Base-by-base conservation (phyloP, 1,140 invertebrate species). In the Odontomachus brunneus region DNA sequence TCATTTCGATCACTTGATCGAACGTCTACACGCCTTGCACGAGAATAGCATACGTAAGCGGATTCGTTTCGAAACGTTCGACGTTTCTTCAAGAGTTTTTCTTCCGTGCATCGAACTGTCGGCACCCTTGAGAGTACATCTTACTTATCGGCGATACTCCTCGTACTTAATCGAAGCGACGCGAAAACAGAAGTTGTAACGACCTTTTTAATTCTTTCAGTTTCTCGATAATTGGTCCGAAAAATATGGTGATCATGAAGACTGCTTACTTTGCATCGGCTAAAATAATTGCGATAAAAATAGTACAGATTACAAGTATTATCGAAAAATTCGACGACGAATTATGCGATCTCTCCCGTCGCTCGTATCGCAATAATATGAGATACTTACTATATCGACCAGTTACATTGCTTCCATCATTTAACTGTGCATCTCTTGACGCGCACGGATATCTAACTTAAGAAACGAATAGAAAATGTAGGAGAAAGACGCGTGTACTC, bases 1-100 rank as follows among this genome's bases (percentile, higher is more conserved):
- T 62, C 62, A 44, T 17, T 81, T 72, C 33, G 2, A 53, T 51
- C 57, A 38, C 38, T 76, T 76, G 33, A 78, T 78, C 67, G 38
- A 44, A 44, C 38, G 67, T 53, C 33, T 53, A 67, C 19, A 26
- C 24, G 65, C 24, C n/a, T 26, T 29, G 59, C 57, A 71, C 14
- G 65, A 11, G 48, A 71, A 59, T 78, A 80, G 7, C 69, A 22
- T 51, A 67, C 12, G 44, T 80, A 57, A 69, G 57, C 26, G 22
- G 22, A 71, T 80, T 80, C 22, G 14, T 80, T 78, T 78, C 17
- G 51, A 67, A 38, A 48, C 22, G 15, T 69, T 51, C 9, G 22
- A 49, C 48, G 17, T 55, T 78, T 44, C 38, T 44, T 44, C 38
- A 11, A 44, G 3, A 2, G 9, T 44, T 44, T 44, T 55, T 69